Base-by-base conservation (phyloP, 2,888 invertebrate species). In the Drosophila pseudotakahashii region DNA sequence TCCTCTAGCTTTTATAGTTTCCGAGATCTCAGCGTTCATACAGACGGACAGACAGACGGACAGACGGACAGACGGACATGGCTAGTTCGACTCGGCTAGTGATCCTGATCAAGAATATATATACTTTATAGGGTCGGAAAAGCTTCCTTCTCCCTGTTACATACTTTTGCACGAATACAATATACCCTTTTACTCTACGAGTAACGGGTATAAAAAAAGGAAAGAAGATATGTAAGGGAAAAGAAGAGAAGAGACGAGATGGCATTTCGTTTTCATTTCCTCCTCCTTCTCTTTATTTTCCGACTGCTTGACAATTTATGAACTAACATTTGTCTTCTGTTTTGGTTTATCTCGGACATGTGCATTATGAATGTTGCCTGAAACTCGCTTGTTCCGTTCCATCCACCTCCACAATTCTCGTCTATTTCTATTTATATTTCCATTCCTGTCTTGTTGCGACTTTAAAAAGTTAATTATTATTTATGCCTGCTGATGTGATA, bases 281-380 rank as follows among this genome's bases (percentile, higher is more conserved):
- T 48, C 50, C 26, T 26, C 26, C 26, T 26, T 26, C 26, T 5
- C 26, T 54, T n/a, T n/a, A n/a, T 73, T 66, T 64, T 59, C 48
- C 37, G 58, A 37, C 36, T 62, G 66, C 70, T 57, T 68, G 64
- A 84, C 73, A 84, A 84, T 81, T 81, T 71, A 81, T 81, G 64
- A 79, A 68, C 64, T 52, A 75, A 63, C 77, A 79, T 85, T 81
- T 81, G 64, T 81, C 77, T 72, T 64, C 53, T 41, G 54, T 47
- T 67, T 67, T 45, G 68, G 68, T 53, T 67, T 54, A 62, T 70
- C 72, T 71, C 41, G 52, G 63, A 52, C 72, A 47, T 47, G 50
- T 47, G 53, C 69, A 73, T 72, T 57, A 72, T 73, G 74, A 58
- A 72, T 74, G 68, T 50, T 53, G 50, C 54, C 54, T 16, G 44